Base-by-base conservation (phyloP, 92 coral and sea anemone genomes). In the Zoanthus sociatus region DNA sequence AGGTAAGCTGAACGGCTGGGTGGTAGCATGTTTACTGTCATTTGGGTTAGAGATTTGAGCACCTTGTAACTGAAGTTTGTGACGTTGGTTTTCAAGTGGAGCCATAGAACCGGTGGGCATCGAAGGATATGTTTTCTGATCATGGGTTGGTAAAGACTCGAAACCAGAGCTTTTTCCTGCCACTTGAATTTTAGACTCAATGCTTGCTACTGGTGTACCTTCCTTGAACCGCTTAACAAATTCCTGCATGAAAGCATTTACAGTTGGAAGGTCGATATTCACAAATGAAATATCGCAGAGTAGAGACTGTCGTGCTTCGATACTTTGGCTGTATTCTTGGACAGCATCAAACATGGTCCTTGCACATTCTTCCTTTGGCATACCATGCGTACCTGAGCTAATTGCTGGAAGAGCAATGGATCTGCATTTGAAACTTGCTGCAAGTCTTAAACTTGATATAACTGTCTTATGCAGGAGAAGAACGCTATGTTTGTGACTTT, bases 351-450 rank as follows among this genome's bases (percentile, higher is more conserved):
- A 83, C 94, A 94, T 92, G 21, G 94, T 92, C 17, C 76, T 77
- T 8, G 98, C 96, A 17, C 98, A 89, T 8, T 88, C 66, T 7
- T 83, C 76, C 48, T 90, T 69, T 0, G 98, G 93, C 72, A 90
- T 79, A 31, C 92, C 88, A 55, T 32, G 84, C 7, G 79, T 16
- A 11, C 95, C 95, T n/a, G 98, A 77, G 72, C 98, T 93, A 2
- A 96, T 92, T 0, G 98, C 98, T 74, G 98, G 98, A 9, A 96
- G 60, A n/a, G 98, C 95, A 31, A 96, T 88, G 15, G 98, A 91
- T 16, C 76, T 88, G 17, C 86, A 71, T 0, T 72, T 50, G 66
- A 56, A 53, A 2, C 32, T 12, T 9, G 88, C 64, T 6, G 95
- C 93, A n/a, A 50, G 12, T 4, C 72, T 71, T 31, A 96, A 93